A percentile compares a stretch with the other conserved stretches of the same genome.
These are phyloP conservation scores for Lasius platythorax DNA, from an alignment of 2,888 invertebrate genomes.

Conservation along the genomic window DNA sequence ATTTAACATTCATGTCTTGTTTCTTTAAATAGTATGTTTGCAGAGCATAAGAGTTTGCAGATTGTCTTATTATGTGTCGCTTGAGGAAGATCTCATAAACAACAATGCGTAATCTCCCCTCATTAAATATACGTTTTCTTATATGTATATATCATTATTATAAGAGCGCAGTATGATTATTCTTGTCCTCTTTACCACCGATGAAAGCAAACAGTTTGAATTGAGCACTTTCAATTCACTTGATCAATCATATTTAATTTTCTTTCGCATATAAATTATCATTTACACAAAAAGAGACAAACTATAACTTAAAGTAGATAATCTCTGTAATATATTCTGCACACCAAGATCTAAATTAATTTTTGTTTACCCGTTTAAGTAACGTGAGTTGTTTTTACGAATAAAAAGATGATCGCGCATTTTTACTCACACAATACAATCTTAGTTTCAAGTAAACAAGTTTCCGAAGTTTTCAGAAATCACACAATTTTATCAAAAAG, in stretches of 20 bases:
- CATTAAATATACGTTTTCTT: background rate
- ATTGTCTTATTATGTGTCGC: background rate
- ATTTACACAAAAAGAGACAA: background rate
- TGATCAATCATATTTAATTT: constrained; percentile 21
- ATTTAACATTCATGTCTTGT: background rate
- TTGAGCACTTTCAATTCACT: background rate
- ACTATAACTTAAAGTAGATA: background rate
- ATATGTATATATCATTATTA: constrained; percentile 1
- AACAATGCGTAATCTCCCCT: constrained; percentile 20
- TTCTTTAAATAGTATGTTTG: background rate
- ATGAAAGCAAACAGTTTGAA: constrained; percentile 7
- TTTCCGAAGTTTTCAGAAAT: background rate
- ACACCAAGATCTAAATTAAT: background rate
- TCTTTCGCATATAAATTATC: background rate
- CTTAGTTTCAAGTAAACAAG: background rate
- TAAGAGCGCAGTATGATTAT: background rate
- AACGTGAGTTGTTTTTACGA: background rate
- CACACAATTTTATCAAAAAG: background rate
- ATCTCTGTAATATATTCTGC: background rate
- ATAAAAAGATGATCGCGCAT: background rate
- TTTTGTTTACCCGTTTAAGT: background rate
- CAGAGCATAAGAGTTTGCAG: background rate
- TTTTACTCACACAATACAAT: background rate
- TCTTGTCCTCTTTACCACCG: background rate
- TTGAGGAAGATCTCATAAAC: background rate